Conservation (phyloP, 2,888 invertebrate species). For the Acronicta aceris region DNA sequence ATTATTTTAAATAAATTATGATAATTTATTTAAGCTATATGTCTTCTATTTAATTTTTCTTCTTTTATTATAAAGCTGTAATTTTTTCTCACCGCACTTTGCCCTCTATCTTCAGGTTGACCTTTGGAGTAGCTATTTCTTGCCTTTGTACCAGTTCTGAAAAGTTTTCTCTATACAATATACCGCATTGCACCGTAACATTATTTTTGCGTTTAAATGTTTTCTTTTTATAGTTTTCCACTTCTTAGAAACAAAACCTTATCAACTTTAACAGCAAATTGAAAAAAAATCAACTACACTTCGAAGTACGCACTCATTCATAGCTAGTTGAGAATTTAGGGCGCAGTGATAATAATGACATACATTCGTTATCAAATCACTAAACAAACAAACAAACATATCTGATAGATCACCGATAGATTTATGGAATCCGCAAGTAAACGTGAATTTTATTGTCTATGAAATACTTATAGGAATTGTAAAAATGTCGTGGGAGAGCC, state of each 20-base stretch:
- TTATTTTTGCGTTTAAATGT: not conserved
- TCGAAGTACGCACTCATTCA: slow-evolving; percentile 53
- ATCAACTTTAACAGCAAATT: slow-evolving; percentile 6
- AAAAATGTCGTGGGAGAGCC: too few relatives aligned
- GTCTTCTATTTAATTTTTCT: too few relatives aligned
- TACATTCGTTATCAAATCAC: slow-evolving; percentile 70
- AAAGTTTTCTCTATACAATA: too few relatives aligned
- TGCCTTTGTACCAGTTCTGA: too few relatives aligned
- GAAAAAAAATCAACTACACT: slow-evolving; percentile 26
- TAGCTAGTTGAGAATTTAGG: slow-evolving; percentile 69
- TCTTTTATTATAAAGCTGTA: too few relatives aligned
- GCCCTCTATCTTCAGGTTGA: too few relatives aligned
- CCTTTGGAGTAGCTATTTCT: too few relatives aligned
- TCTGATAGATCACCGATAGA: slow-evolving; percentile 63
- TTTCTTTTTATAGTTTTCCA: not conserved
- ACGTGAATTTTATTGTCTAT: slow-evolving; percentile 5
- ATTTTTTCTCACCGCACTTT: too few relatives aligned
- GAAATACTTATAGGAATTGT: not conserved
- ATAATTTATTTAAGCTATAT: too few relatives aligned
- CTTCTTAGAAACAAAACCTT: not conserved
- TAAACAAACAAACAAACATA: slow-evolving; percentile 79
- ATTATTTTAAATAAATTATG: too few relatives aligned
- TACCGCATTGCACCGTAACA: too few relatives aligned
- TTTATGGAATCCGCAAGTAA: slow-evolving; percentile 41
- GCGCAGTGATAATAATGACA: slow-evolving; percentile 76